Conservation (phyloP, 2,797 vertebrate genomes). For the Graptemys geographica region DNA sequence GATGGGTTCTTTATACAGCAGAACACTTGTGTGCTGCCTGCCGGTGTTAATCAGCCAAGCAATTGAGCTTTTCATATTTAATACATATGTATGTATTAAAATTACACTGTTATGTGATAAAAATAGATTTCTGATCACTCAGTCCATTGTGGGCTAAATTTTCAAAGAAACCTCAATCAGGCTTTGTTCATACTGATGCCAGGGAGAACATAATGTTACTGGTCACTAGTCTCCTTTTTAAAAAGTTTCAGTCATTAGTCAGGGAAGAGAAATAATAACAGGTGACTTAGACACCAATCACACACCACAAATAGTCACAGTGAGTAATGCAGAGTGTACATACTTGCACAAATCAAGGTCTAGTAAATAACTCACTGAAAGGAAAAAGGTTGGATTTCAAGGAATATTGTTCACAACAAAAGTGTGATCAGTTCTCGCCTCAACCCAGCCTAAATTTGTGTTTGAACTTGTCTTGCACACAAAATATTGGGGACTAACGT, state of each 20-base stretch:
- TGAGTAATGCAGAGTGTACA: constrained; percentile 34
- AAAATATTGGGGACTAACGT: not conserved
- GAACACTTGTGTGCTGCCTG: not conserved
- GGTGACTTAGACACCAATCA: constrained; percentile 4
- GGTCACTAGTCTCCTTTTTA: not conserved
- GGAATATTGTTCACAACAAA: constrained; percentile 15
- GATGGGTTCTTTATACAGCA: not conserved
- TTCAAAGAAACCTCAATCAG: not conserved
- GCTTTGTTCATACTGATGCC: not conserved
- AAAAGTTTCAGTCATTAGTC: not conserved
- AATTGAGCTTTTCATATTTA: not conserved
- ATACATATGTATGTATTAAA: not conserved
- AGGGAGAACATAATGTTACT: not conserved
- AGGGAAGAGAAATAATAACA: not conserved
- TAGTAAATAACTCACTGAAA: constrained; percentile 26
- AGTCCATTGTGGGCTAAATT: not conserved
- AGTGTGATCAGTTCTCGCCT: constrained; percentile 40
- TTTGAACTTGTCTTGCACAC: not conserved
- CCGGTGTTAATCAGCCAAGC: not conserved
- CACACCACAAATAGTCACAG: not conserved
- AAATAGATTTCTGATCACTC: not conserved
- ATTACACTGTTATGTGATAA: not conserved
- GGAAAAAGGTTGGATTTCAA: constrained; percentile 27
- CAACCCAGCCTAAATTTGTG: not conserved
- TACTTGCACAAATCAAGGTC: constrained; percentile 34